Conservation (phyloP, 1,140 invertebrate genomes). For the Chelonus insularis region DNA sequence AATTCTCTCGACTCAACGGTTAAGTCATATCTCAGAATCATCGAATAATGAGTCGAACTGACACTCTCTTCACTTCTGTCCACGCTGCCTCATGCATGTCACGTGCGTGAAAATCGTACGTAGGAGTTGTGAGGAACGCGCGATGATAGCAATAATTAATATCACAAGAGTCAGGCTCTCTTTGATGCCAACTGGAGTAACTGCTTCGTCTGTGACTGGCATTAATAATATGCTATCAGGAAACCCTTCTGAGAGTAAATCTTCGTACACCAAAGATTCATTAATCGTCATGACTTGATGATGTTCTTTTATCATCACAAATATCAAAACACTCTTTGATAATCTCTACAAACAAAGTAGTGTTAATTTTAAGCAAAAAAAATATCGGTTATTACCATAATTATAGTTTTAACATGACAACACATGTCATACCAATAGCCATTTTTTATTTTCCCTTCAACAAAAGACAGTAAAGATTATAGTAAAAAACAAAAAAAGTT, state of each 20-base stretch:
- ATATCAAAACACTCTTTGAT: background rate
- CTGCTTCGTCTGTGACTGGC: slow-evolving; percentile 26
- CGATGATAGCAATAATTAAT: slow-evolving; percentile 35
- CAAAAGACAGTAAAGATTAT: background rate
- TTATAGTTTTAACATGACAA: background rate
- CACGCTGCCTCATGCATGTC: slow-evolving; percentile 28
- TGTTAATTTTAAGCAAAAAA: background rate
- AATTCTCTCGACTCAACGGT: background rate
- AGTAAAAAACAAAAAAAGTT: background rate
- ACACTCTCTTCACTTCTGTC: slow-evolving; percentile 6
- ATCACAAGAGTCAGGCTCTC: slow-evolving; percentile 12
- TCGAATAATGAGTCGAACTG: slow-evolving; percentile 15
- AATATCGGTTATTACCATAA: background rate
- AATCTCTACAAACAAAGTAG: background rate
- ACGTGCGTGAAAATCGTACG: slow-evolving; percentile 20
- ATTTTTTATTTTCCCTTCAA: too few species aligned
- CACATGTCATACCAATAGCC: background rate
- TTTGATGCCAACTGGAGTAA: slow-evolving; percentile 29
- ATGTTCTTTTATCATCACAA: background rate
- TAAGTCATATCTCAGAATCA: background rate
- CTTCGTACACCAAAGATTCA: background rate
- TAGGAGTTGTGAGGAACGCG: slow-evolving; percentile 19
- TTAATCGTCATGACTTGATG: slow-evolving; percentile 3
- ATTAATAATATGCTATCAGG: slow-evolving; percentile 28
- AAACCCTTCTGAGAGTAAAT: slow-evolving; percentile 8